Base-by-base conservation (phyloP, 2,113 vertebrate genomes). In the Dolichotis patagonum region DNA sequence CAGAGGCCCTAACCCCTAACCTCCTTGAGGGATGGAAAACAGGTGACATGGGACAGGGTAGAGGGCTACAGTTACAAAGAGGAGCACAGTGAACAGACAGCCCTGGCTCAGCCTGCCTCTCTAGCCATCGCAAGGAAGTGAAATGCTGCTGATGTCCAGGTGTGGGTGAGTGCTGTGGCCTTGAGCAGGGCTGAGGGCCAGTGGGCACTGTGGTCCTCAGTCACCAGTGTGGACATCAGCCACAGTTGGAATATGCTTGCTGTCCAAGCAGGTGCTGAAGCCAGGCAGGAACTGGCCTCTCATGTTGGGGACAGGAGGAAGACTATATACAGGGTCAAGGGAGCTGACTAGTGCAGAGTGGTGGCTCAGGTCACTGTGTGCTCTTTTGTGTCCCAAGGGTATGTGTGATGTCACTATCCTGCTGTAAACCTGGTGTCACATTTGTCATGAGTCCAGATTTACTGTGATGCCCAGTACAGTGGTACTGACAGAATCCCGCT, bases 361-460 rank as follows among this genome's bases (percentile, higher is more conserved):
- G 35, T 12, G 49, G 16, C 14, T 28, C 7, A 7, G 7, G 5
- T 43, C 24, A 0, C 0, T 3, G 1, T 3, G 0, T 30, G 7
- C n/a, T 14, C 52, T 73, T 13, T 3, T 0, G 38, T 41, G 97
- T 80, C 83, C 26, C 54, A 35, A 38, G 26, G 4, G 67, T 94
- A 77, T 7, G 58, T 90, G 54, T 41, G 54, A 32, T 46, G 73
- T 96, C 90, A 24, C 32, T 83, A 89, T 93, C 71, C 30, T 69
- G 91, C 90, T 91, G 26, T 54, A 93, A 98, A 75, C 95, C 87
- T 43, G 43, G 10, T 86, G 83, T 96, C 69, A 1, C 75, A 49
- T 85, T 87, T 92, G n/a, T 52, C 58, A 58, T 85, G 1, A 80
- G 77, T 91, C n/a, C 43, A 88, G 89, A 86, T 90, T 56, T 56